Conservation (phyloP, 2,113 vertebrate species). For the Odontophorus gujanensis region DNA sequence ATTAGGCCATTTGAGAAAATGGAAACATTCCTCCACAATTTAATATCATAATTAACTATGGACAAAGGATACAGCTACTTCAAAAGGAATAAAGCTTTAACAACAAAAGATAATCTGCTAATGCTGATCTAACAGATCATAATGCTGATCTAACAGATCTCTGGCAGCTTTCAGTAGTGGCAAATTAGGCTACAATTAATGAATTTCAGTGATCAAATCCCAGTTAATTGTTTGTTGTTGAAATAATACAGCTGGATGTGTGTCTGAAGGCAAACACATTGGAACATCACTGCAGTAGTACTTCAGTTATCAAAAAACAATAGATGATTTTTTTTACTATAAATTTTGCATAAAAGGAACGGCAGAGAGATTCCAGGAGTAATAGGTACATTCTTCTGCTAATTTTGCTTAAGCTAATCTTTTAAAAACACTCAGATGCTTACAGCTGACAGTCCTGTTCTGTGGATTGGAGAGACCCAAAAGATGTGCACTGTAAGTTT, state of each 20-base stretch:
- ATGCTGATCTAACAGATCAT: no score
- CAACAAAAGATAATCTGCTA: slow-evolving; percentile 6
- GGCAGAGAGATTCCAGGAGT: neutral
- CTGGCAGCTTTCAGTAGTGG: slow-evolving; percentile 54
- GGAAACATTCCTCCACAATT: slow-evolving; percentile 72
- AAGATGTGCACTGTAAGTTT: neutral
- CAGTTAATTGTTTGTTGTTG: slow-evolving; percentile 46
- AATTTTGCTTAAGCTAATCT: neutral
- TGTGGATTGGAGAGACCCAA: neutral
- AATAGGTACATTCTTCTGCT: neutral
- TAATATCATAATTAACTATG: slow-evolving; percentile 72
- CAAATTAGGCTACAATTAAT: slow-evolving; percentile 69
- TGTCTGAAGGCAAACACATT: neutral
- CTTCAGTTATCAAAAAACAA: slow-evolving; percentile 4
- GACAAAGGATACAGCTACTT: slow-evolving; percentile 60
- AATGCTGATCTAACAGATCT: neutral
- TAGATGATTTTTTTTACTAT: neutral
- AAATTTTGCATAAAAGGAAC: neutral
- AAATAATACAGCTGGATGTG: slow-evolving; percentile 52
- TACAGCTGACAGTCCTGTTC: neutral
- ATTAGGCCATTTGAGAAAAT: slow-evolving; percentile 70
- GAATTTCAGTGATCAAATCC: slow-evolving; percentile 64
- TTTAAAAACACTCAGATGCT: neutral
- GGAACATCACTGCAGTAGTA: neutral
- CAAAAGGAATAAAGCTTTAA: slow-evolving; percentile 59